These are phyloP conservation scores for Paraescarpia echinospica DNA, from an alignment of 1,140 invertebrate genomes.

Conservation along the genomic window DNA sequence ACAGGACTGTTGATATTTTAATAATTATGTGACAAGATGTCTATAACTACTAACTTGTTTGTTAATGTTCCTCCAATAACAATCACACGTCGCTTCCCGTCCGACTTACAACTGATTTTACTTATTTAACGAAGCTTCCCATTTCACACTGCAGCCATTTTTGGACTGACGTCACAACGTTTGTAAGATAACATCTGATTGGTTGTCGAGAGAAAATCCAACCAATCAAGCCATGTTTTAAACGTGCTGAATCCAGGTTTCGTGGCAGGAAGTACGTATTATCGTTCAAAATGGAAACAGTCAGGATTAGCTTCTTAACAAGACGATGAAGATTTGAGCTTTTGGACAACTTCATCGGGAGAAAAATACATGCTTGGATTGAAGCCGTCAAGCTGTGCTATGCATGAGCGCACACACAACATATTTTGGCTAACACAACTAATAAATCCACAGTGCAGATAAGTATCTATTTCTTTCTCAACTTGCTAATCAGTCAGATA, in stretches of 20 bases:
- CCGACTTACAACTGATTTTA: neutral
- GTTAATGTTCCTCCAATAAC: neutral
- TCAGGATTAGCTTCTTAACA: neutral
- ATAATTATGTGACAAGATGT: neutral
- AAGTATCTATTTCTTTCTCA: neutral
- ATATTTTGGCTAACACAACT: neutral
- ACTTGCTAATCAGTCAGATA: neutral
- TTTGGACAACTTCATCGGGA: neutral
- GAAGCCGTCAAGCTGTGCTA: neutral
- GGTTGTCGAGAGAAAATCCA: conserved; percentile 4
- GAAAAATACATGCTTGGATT: neutral
- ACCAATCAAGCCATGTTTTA: neutral
- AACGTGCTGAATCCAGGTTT: neutral
- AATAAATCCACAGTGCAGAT: neutral
- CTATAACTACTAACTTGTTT: neutral
- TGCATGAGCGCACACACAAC: neutral
- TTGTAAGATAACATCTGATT: neutral
- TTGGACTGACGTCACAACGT: neutral
- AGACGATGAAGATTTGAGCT: neutral
- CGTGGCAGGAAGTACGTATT: neutral
- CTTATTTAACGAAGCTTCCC: neutral
- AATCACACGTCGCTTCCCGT: neutral
- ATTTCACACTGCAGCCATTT: neutral
- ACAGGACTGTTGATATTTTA: neutral
- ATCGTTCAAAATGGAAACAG: neutral